phyloP scores from a whole-genome alignment of 2,888 invertebrate species.

The Thecophora atra region DNA sequence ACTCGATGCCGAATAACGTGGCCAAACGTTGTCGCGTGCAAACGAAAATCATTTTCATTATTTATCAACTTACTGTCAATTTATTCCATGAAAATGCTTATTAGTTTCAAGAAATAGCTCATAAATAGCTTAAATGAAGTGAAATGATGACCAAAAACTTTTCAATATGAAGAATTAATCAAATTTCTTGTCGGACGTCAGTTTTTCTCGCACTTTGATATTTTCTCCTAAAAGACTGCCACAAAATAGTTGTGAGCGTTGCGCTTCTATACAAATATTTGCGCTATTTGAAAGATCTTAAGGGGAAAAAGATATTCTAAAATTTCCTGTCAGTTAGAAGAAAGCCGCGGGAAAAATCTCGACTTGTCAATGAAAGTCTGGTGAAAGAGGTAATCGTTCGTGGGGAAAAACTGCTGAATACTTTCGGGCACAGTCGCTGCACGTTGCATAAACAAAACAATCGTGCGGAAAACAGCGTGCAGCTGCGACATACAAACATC shows the following conservation, averaged over 20 bases:
- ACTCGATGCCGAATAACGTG: not conserved
- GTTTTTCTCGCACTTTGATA: too few species aligned
- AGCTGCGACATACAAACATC: not conserved
- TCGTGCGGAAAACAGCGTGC: constrained; percentile 31
- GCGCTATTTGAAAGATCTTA: not conserved
- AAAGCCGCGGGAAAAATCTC: not conserved
- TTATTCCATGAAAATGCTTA: too few species aligned
- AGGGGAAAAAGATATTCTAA: not conserved
- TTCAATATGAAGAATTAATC: too few species aligned
- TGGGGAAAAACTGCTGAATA: constrained; percentile 7
- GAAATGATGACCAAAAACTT: too few species aligned
- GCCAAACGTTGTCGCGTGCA: constrained; percentile 17
- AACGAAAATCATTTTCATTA: too few species aligned
- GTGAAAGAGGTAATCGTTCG: not conserved
- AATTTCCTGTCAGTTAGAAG: not conserved
- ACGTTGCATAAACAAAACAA: constrained; percentile 33
- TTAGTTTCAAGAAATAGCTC: too few species aligned
- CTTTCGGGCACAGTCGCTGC: constrained; percentile 15
- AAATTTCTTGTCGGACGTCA: too few species aligned
- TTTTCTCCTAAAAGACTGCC: not conserved
- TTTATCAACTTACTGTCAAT: too few species aligned
- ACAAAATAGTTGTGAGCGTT: not conserved
- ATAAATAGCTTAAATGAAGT: too few species aligned
- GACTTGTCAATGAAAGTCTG: not conserved
- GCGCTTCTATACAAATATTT: not conserved